Evolutionary conservation across 35 echinoderm and acorn worm genomes (phyloP).

Genomic region (Ophiothrix spiculata): DNA sequence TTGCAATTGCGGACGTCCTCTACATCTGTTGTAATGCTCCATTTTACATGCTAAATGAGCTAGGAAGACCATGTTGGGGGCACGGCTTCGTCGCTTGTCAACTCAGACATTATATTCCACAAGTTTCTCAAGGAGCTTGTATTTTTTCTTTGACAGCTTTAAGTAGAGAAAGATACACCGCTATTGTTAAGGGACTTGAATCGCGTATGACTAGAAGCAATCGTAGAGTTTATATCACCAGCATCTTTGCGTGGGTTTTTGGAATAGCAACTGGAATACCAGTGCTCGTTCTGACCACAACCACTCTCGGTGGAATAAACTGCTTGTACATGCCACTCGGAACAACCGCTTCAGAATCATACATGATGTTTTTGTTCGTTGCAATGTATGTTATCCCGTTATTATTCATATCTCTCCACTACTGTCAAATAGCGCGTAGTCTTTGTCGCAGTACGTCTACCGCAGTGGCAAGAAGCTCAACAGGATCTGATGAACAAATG

Average conservation of each 20-base stretch:
- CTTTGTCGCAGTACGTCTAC: constrained; percentile 49
- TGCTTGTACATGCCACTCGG: constrained; percentile 41
- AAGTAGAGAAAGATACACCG: constrained; percentile 63
- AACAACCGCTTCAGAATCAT: constrained; percentile 23
- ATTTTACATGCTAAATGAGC: background rate
- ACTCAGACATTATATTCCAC: background rate
- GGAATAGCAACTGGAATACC: constrained; percentile 10
- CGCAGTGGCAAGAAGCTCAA: constrained; percentile 53
- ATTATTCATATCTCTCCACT: constrained; percentile 40
- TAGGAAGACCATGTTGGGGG: background rate
- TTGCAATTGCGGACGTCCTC: background rate
- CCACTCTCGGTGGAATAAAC: background rate
- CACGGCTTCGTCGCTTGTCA: background rate
- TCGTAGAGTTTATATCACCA: background rate
- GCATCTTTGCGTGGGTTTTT: constrained; percentile 7
- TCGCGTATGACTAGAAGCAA: background rate
- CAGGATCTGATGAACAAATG: constrained; percentile 58
- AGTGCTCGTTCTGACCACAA: constrained; percentile 34
- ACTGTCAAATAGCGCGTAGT: constrained; percentile 58
- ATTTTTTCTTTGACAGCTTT: constrained; percentile 58
- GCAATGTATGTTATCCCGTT: constrained; percentile 54
- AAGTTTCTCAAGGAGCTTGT: constrained; percentile 63
- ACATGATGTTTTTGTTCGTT: constrained; percentile 35
- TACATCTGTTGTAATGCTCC: background rate
- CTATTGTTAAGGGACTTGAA: constrained; percentile 35